Evolutionary conservation across 2,113 vertebrate species (phyloP).

Genomic region (Malurus alboscapulatus): DNA sequence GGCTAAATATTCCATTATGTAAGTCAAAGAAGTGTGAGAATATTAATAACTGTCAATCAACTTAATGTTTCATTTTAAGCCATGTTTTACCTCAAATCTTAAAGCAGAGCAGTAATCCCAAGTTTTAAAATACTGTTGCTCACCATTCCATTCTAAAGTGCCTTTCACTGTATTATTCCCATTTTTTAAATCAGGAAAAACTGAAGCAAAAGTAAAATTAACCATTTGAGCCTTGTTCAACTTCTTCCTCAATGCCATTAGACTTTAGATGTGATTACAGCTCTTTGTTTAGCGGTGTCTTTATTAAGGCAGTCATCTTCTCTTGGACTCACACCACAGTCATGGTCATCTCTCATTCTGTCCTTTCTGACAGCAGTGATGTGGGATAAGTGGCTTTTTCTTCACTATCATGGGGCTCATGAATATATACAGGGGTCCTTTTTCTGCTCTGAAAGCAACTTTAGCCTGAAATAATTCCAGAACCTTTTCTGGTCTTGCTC

Average conservation of each 20-base stretch:
- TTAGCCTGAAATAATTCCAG: not conserved
- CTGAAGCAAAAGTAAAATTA: not conserved
- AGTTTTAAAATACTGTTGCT: not conserved
- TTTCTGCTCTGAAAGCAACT: not conserved
- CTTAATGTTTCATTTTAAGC: not conserved
- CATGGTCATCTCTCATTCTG: not conserved
- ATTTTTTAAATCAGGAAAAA: not conserved
- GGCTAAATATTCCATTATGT: not conserved
- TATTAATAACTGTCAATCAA: slow-evolving; percentile 5
- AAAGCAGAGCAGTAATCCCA: not conserved
- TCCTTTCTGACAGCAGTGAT: not conserved
- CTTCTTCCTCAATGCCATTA: not conserved
- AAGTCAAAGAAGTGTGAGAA: not conserved
- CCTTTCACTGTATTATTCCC: not conserved
- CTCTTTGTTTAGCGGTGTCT: not conserved
- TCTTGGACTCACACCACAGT: not conserved
- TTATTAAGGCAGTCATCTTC: not conserved
- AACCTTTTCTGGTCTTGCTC: not conserved
- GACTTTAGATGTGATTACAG: not conserved
- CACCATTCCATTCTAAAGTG: not conserved
- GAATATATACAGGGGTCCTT: not conserved
- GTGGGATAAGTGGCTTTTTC: not conserved
- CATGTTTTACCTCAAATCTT: not conserved
- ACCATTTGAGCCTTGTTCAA: not conserved
- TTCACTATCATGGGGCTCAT: not conserved